Percentiles rank a stretch among this genome's conserved stretches.
These are phyloP conservation scores for Gobius niger DNA, from an alignment of 2,113 vertebrate species.

Conservation along the genomic window DNA sequence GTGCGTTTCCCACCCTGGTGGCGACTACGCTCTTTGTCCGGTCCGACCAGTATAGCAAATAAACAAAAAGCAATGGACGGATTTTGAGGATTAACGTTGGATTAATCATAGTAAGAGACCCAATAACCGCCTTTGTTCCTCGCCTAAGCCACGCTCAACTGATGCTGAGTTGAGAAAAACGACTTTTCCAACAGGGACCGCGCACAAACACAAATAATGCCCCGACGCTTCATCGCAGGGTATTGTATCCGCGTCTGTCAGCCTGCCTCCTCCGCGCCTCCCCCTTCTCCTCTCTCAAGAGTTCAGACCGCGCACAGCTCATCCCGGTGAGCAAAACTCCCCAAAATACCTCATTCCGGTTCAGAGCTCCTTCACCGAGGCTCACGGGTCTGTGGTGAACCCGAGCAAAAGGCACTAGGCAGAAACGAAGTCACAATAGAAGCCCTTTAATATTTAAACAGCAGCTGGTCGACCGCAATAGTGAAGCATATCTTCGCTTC, in stretches of 20 bases:
- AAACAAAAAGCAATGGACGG: slow-evolving; percentile 71
- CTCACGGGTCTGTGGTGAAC: neutral
- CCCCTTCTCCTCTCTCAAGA: slow-evolving; percentile 29
- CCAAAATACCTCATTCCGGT: neutral
- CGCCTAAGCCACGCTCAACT: slow-evolving; percentile 35
- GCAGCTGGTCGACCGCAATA: slow-evolving; percentile 61
- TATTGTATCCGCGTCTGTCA: slow-evolving; percentile 69
- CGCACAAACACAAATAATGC: slow-evolving; percentile 44
- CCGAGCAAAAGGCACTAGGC: neutral
- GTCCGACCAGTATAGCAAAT: slow-evolving; percentile 64
- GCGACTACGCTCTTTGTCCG: slow-evolving; percentile 75
- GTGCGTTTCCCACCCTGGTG: slow-evolving; percentile 40
- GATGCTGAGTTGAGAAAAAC: slow-evolving; percentile 29
- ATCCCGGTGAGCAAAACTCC: slow-evolving; percentile 20
- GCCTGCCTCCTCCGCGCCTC: slow-evolving; percentile 40
- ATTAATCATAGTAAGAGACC: slow-evolving; percentile 73
- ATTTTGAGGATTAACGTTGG: slow-evolving; percentile 67
- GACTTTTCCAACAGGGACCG: slow-evolving; percentile 23
- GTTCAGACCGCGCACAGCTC: slow-evolving; percentile 14
- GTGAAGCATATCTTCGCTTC: slow-evolving; percentile 24
- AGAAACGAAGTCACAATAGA: slow-evolving; percentile 45
- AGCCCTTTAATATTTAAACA: slow-evolving; percentile 82
- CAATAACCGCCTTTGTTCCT: slow-evolving; percentile 69
- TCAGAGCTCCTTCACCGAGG: neutral
- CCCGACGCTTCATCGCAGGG: slow-evolving; percentile 39